These are phyloP conservation scores for Apteryx mantelli DNA, from an alignment of 2,113 vertebrate genomes.

Conservation along the genomic window DNA sequence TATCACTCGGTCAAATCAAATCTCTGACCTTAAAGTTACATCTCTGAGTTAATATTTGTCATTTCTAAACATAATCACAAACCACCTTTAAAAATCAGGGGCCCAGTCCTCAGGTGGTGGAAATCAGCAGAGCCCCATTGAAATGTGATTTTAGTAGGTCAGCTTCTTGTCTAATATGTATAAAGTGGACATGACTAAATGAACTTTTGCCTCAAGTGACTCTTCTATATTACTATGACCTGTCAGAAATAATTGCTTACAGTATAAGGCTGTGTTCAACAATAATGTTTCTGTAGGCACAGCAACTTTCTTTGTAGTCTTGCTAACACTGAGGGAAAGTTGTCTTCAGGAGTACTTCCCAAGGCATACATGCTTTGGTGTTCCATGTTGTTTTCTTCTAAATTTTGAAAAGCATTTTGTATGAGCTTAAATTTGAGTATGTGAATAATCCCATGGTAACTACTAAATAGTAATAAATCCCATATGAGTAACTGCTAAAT, in stretches of 20 bases:
- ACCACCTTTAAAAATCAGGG: neutral
- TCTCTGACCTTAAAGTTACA: neutral
- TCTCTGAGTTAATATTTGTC: neutral
- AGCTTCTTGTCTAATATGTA: neutral
- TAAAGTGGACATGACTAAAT: constrained; percentile 42
- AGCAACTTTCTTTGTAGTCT: neutral
- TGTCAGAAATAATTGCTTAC: constrained; percentile 39
- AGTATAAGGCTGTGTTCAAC: neutral
- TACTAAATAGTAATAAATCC: neutral
- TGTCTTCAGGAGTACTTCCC: neutral
- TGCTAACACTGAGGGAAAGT: neutral
- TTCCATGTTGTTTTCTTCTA: neutral
- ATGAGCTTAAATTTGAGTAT: neutral
- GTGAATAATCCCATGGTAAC: neutral
- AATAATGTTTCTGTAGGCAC: constrained; percentile 6
- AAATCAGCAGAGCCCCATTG: neutral
- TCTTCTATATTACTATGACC: neutral
- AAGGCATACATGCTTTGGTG: neutral
- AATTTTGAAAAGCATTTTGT: neutral
- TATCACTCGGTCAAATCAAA: neutral
- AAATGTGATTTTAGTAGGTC: constrained; percentile 3
- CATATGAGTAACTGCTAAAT: neutral
- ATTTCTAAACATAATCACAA: neutral
- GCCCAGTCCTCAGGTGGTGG: neutral
- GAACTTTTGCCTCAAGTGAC: constrained; percentile 25